Conservation (phyloP, 2,888 invertebrate species). For the Trisateles emortualis region DNA sequence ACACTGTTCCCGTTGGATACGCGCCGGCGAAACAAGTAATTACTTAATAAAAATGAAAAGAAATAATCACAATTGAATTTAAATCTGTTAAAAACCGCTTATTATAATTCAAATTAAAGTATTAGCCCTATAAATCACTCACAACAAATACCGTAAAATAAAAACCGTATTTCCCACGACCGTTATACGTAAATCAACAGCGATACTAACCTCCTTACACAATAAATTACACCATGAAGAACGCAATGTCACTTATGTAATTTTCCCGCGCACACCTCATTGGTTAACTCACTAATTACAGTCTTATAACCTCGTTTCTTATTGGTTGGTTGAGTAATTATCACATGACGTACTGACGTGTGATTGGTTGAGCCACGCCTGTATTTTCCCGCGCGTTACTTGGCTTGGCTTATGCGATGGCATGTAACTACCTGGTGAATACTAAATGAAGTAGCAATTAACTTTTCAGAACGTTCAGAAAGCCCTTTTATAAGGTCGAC, state of each 20-base stretch:
- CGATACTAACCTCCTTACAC: slow-evolving; percentile 48
- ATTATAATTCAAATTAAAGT: too few relatives aligned
- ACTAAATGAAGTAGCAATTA: slow-evolving; percentile 78
- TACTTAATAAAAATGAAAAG: too few relatives aligned
- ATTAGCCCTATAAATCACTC: neutral
- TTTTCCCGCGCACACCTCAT: slow-evolving; percentile 52
- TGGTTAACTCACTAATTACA: slow-evolving; percentile 64
- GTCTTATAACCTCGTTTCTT: slow-evolving; percentile 52
- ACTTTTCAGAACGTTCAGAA: slow-evolving; percentile 39
- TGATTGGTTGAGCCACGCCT: slow-evolving; percentile 75
- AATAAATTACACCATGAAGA: slow-evolving; percentile 41
- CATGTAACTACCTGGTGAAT: slow-evolving; percentile 72
- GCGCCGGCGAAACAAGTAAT: too few relatives aligned
- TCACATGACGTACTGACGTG: slow-evolving; percentile 51
- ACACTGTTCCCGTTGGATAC: too few relatives aligned
- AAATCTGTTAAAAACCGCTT: too few relatives aligned
- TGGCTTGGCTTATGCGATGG: slow-evolving; percentile 61
- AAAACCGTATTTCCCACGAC: slow-evolving; percentile 13
- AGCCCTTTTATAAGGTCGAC: slow-evolving; percentile 38
- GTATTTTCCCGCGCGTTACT: slow-evolving; percentile 61
- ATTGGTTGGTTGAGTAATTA: slow-evolving; percentile 66
- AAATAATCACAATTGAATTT: too few relatives aligned
- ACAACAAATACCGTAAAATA: neutral
- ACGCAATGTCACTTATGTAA: slow-evolving; percentile 50
- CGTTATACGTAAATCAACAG: slow-evolving; percentile 30